phyloP scores from a whole-genome alignment of 2,888 invertebrate species.

The Anthophora plumipes region DNA sequence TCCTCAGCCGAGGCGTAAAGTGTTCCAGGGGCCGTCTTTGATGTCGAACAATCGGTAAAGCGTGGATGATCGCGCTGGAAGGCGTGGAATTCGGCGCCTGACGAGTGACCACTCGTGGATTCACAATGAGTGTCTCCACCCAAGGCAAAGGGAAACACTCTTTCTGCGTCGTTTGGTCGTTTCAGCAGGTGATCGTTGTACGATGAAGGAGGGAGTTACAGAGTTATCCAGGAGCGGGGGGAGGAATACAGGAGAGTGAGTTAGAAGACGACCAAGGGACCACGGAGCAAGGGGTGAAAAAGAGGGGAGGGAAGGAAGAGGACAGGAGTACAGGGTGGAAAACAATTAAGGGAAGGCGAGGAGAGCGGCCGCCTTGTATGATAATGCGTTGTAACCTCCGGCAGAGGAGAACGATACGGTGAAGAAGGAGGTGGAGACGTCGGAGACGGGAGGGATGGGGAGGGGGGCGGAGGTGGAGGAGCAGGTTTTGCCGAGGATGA shows the following conservation, averaged over 20 bases:
- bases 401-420: constrained; percentile 74
- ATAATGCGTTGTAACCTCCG: constrained; percentile 81
- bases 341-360: constrained; percentile 79
- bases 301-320: constrained; percentile 28
- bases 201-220: constrained; percentile 32
- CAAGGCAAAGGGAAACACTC: constrained; percentile 62
- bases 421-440: constrained; percentile 73
- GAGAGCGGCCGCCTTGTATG: constrained; percentile 80
- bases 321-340: constrained; percentile 65
- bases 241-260: too few relatives aligned
- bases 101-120: constrained; percentile 72
- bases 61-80: constrained; percentile 41
- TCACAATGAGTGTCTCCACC: constrained; percentile 42
- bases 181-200: constrained; percentile 61
- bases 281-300: not conserved
- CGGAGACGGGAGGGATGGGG: constrained; percentile 33
- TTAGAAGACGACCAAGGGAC: not conserved
- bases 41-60: constrained; percentile 55
- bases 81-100: constrained; percentile 68
- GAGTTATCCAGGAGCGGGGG: too few relatives aligned
- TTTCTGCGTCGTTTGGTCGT: constrained; percentile 58
- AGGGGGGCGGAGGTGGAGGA: constrained; percentile 41
- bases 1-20: constrained; percentile 55
- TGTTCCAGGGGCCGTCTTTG: constrained; percentile 57
- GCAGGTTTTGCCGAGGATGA: constrained; percentile 50